phyloP scores from a whole-genome alignment of 2,113 vertebrate genomes.

The Myiozetetes cayanensis region DNA sequence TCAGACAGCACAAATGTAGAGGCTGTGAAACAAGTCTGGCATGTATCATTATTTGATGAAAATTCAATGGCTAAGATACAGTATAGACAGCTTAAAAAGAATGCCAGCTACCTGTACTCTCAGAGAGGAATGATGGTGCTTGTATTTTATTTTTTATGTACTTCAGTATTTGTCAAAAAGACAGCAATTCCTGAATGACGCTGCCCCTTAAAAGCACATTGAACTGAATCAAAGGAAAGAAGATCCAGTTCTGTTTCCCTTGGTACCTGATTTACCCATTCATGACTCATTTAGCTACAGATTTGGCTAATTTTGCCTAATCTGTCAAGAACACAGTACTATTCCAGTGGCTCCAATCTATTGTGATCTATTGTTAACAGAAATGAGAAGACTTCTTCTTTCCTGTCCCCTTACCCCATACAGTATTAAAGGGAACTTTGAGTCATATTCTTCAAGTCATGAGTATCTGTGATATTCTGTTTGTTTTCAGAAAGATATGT shows the following conservation, averaged over 20 bases:
- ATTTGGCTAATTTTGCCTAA: background rate
- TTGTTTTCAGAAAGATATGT: background rate
- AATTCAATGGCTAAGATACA: background rate
- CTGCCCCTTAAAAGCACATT: background rate
- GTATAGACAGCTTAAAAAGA: background rate
- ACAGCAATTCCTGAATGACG: background rate
- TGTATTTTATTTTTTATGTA: background rate
- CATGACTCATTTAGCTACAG: background rate
- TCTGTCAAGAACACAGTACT: background rate
- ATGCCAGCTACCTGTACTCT: background rate
- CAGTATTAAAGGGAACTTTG: background rate
- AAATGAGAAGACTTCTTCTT: background rate
- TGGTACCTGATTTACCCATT: background rate
- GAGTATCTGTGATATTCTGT: background rate
- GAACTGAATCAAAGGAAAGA: background rate
- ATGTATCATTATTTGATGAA: background rate
- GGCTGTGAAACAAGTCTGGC: background rate
- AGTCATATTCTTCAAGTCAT: background rate
- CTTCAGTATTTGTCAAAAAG: background rate
- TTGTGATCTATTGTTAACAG: background rate
- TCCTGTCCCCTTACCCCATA: background rate
- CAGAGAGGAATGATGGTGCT: background rate
- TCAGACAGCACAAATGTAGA: background rate
- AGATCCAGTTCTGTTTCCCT: background rate
- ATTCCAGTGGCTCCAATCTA: background rate